Evolutionary conservation across 2,797 vertebrate species (phyloP).

Genomic region (Hoplostethus mediterraneus): DNA sequence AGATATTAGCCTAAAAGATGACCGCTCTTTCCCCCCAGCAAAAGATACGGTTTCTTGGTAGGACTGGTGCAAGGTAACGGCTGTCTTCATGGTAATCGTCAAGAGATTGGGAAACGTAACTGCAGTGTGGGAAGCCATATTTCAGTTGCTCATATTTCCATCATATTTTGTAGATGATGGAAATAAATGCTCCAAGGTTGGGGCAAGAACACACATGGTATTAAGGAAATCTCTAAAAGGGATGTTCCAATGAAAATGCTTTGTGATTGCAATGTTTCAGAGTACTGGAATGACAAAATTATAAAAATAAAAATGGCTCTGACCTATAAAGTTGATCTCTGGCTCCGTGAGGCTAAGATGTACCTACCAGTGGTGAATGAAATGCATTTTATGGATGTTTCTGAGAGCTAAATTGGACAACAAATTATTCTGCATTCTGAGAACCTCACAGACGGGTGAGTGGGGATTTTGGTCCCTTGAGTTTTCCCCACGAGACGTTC

Average conservation of each 20-base stretch:
- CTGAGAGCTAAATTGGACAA: conserved; percentile 8
- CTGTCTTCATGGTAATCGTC: background rate
- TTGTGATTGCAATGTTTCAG: too few species aligned
- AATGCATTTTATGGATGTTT: conserved; percentile 21
- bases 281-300: too few species aligned
- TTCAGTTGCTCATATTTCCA: background rate
- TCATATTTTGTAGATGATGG: background rate
- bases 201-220: background rate
- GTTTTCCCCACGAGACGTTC: conserved; percentile 38
- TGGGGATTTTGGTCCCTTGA: conserved; percentile 27
- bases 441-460: conserved; percentile 21
- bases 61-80: conserved; percentile 10
- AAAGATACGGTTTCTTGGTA: conserved; percentile 34
- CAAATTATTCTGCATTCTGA: conserved; percentile 39
- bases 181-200: background rate
- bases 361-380: conserved; percentile 17
- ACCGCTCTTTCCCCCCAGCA: conserved; percentile 21
- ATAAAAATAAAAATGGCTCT: conserved; percentile 11
- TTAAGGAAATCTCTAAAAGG: too few species aligned
- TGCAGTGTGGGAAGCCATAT: background rate
- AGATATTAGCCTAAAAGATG: conserved; percentile 62
- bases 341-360: conserved; percentile 8
- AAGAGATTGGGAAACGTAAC: conserved; percentile 12
- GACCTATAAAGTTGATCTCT: conserved; percentile 29
- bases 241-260: too few species aligned